A percentile compares a stretch with the other conserved stretches of the same genome.
phyloP scores from a whole-genome alignment of 1,140 invertebrate genomes.

The Polyergus mexicanus region DNA sequence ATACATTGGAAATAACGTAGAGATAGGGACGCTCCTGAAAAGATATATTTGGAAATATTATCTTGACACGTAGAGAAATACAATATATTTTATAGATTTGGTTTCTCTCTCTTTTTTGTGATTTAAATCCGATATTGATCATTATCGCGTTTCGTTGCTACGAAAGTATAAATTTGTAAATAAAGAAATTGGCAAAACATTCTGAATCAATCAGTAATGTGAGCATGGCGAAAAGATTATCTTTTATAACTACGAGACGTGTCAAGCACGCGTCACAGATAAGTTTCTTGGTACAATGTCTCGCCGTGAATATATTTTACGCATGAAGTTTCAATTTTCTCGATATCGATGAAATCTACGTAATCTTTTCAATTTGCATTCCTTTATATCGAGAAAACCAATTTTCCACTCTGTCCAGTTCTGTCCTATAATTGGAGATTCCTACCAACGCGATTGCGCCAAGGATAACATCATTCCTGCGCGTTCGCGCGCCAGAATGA shows the following conservation, averaged over 20 bases:
- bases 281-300: slow-evolving; percentile 7
- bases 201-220: background rate
- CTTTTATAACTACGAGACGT: slow-evolving; percentile 1
- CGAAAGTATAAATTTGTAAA: slow-evolving; percentile 6
- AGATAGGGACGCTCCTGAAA: slow-evolving; percentile 28
- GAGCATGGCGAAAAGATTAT: background rate
- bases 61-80: background rate
- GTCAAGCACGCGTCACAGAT: background rate
- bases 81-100: background rate
- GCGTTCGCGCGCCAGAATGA: slow-evolving; percentile 45
- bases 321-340: slow-evolving; percentile 39
- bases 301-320: background rate
- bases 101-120: background rate
- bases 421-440: slow-evolving; percentile 60
- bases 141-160: background rate
- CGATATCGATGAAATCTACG: slow-evolving; percentile 57
- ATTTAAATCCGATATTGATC: background rate
- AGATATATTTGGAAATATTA: background rate
- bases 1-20: background rate
- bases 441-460: slow-evolving; percentile 53
- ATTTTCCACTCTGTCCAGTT: slow-evolving; percentile 50
- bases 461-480: slow-evolving; percentile 42
- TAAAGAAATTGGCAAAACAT: background rate
- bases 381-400: slow-evolving; percentile 67
- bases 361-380: slow-evolving; percentile 64